Percentiles rank a stretch among this genome's conserved stretches.
Evolutionary conservation across 2,113 vertebrate species (phyloP).

Genomic region (Aix galericulata): DNA sequence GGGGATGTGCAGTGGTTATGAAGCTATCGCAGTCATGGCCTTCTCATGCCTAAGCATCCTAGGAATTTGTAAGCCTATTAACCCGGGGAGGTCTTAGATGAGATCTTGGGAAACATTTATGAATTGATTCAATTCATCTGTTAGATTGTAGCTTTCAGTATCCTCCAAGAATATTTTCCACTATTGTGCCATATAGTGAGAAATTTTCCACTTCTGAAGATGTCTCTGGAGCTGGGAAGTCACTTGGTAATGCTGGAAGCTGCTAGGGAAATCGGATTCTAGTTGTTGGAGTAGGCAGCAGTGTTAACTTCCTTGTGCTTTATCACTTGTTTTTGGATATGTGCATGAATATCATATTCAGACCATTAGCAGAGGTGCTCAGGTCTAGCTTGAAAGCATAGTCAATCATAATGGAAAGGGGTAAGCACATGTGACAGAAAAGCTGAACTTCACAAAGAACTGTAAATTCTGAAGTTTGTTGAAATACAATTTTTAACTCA

Average conservation of each 20-base stretch:
- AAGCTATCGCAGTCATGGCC: not conserved
- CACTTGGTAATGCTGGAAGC: not conserved
- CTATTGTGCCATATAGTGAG: not conserved
- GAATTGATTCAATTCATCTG: not conserved
- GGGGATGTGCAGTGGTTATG: not conserved
- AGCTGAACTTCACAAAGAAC: not conserved
- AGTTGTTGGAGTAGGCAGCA: not conserved
- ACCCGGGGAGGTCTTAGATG: conserved; percentile 11
- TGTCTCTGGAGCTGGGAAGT: not conserved
- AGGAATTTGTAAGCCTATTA: conserved; percentile 32
- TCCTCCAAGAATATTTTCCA: not conserved
- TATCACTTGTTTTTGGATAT: not conserved
- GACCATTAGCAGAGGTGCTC: not conserved
- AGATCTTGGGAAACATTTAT: conserved; percentile 31
- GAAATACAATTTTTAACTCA: not conserved
- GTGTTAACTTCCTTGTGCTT: not conserved
- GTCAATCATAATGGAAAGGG: not conserved
- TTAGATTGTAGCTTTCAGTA: not conserved
- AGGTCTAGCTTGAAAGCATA: not conserved
- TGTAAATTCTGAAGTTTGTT: not conserved
- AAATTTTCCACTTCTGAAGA: not conserved
- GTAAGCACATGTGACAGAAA: not conserved
- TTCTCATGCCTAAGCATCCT: conserved; percentile 36
- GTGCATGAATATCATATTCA: not conserved
- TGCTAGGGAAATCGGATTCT: not conserved